These are phyloP conservation scores for Lasius fuliginosus DNA, from an alignment of 2,888 invertebrate species.

Conservation along the genomic window DNA sequence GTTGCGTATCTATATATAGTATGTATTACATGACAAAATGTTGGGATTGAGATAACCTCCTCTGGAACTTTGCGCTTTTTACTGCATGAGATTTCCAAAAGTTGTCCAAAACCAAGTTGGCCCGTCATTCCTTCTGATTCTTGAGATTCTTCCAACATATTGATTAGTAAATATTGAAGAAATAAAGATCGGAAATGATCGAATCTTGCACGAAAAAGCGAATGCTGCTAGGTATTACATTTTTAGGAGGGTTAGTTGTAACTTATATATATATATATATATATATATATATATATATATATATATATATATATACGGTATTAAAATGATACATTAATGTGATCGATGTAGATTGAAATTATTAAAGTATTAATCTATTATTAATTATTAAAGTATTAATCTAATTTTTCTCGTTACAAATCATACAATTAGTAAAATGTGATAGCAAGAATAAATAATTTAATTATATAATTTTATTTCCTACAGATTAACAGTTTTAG, in stretches of 20 bases:
- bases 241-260: conserved; percentile 91
- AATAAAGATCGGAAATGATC: conserved; percentile 88
- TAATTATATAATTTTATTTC: background rate
- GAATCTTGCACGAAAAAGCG: conserved; percentile 94
- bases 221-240: conserved; percentile 93
- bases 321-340: conserved; percentile 17
- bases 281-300: background rate
- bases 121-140: background rate
- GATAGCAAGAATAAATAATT: background rate
- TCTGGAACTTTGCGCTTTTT: no score
- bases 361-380: background rate
- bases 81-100: background rate
- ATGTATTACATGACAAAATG: no score
- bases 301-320: background rate
- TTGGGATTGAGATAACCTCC: no score
- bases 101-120: background rate
- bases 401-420: background rate
- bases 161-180: background rate
- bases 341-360: background rate
- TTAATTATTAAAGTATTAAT: background rate
- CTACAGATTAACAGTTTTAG: conserved; percentile 92
- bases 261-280: no score
- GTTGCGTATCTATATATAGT: no score
- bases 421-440: background rate
- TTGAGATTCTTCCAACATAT: background rate